Evolutionary conservation across 1,140 invertebrate genomes (phyloP), one percentile per base, ranked within the genome.

Genomic region (Drosophila parvula): DNA sequence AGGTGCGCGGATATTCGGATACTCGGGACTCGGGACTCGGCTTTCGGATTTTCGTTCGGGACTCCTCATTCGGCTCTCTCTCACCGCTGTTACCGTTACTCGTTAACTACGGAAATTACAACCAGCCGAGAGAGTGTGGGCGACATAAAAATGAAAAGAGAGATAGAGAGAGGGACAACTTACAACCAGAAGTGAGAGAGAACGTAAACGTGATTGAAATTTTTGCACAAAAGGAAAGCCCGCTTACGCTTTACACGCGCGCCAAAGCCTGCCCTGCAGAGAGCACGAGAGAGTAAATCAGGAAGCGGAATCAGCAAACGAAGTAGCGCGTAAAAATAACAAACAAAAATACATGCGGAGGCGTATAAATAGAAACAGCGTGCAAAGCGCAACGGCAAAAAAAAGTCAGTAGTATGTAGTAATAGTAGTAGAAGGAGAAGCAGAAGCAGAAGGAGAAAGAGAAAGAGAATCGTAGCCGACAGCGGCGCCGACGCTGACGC

Each of bases 341-440:
- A 84, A 84, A 84, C 65, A 84, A 84, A 84, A 79, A 84, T 79
- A 81, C 61, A 69, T 64, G 67, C 64, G 58, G 67, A 74, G 70
- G 83, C 76, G 78, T 82, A 86, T 86, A 86, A 86, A 86, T 88
- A 88, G 83, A 84, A 88, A 83, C 79, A 74, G 62, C 79, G 82
- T 86, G 83, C 71, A 55, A 79, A 81, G 74, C 82, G 83, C 79
- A 89, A 88, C 68, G 73, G 78, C 74, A 61, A 67, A 83, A 81
- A 83, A 84, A 80, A 75, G 78, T 83, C 75, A 55, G 74, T 89
- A 89, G 84, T 76, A 89, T 89, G 80, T 89, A 88, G 84, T 89
- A 89, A 89, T 80, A 84, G 80, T 84, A 88, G 77, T 79, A 71
- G 74, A 44, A 64, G 55, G 40, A n/a, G n/a, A n/a, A n/a, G n/a